Evolutionary conservation across 2,888 invertebrate genomes (phyloP).

Genomic region (Acleris cristana): DNA sequence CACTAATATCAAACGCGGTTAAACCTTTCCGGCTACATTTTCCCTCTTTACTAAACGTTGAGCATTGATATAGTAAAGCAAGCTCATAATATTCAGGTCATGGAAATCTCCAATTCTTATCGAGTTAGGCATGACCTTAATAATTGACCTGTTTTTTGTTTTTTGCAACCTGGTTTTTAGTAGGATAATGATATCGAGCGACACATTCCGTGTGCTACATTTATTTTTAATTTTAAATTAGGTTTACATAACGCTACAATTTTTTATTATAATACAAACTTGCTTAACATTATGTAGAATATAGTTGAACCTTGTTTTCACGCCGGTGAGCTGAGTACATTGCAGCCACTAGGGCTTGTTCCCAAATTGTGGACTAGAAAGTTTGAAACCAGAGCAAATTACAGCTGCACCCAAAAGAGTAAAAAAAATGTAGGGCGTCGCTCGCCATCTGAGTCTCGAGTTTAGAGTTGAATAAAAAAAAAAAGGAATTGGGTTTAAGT

Average conservation of each 20-base stretch:
- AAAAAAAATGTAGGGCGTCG: constrained; percentile 19
- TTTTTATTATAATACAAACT: background rate
- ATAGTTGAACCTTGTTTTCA: background rate
- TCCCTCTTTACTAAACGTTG: constrained; percentile 5
- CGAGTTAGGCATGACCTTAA: background rate
- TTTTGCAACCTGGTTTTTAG: constrained; percentile 10
- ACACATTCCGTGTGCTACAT: background rate
- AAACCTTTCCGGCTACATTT: constrained; percentile 25
- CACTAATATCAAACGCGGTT: constrained; percentile 22
- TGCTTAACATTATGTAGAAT: constrained; percentile 14
- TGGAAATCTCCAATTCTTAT: too few species aligned
- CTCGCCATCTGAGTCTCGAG: constrained; percentile 9
- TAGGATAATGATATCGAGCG: background rate
- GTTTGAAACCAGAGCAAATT: constrained; percentile 32
- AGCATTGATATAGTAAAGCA: background rate
- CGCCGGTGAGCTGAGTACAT: constrained; percentile 4
- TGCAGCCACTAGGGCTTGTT: constrained; percentile 27
- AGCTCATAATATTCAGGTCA: background rate
- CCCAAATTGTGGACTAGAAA: constrained; percentile 32
- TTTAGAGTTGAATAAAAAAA: too few species aligned
- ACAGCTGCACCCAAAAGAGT: constrained; percentile 34
- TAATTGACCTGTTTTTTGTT: constrained; percentile 12
- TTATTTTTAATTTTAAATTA: background rate
- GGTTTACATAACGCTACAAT: too few species aligned
- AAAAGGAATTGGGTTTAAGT: too few species aligned